Base-by-base conservation (phyloP, 2,888 invertebrate species). In the Pecten maximus region DNA sequence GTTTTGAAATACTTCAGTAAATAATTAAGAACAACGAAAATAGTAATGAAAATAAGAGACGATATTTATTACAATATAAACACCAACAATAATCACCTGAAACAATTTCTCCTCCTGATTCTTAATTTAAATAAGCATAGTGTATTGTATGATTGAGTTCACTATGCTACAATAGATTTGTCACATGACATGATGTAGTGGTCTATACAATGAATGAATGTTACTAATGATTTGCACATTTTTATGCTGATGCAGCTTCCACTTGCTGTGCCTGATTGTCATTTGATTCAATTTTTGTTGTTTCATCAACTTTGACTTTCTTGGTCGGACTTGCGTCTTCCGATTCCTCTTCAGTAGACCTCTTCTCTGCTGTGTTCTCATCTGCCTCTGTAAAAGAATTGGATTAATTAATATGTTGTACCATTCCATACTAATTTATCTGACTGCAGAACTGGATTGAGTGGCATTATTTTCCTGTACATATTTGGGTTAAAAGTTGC, bases 271-370 rank as follows among this genome's bases (percentile, higher is more conserved):
- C 88, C 93, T 94, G 86, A 91, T 91, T 91, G 88, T 89, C 92
- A 50, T 90, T 92, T 90, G 90, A 89, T 88, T 91, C 89, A 40
- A 89, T 88, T 88, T 92, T 91, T 91, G 91, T 89, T 35, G 90
- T 88, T 87, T 94, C 93, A 88, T 93, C 93, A 88, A 92, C 92
- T 92, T 95, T 95, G 12, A 93, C 93, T 93, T 94, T 95, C 91
- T 95, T 95, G 86, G 94, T 94, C 44, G 94, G 94, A 91, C 94
- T 94, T 60, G 93, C 93, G 87, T 94, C 95, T 89, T 95, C 95
- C 12, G 91, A 93, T 60, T 94, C 94, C 60, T 93, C 94, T 48
- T 94, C 94, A 87, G 92, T 92, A 23, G 93, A 89, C 88, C 94
- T 91, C 48, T 94, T 94, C 86, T 94, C 93, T 40, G 92, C 93